phyloP scores from a whole-genome alignment of 2,888 invertebrate genomes.

The Zootermopsis nevadensis region DNA sequence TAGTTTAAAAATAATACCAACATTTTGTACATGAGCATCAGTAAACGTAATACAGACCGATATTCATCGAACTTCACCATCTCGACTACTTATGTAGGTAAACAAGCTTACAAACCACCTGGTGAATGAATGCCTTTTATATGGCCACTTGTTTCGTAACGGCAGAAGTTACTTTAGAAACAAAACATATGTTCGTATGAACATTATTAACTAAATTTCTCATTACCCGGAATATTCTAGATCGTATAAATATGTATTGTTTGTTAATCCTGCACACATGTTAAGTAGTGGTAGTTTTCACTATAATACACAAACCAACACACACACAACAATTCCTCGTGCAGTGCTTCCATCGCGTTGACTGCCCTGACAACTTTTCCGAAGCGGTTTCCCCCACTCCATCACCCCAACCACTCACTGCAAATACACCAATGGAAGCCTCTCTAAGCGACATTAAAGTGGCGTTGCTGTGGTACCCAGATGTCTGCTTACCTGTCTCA shows the following conservation, averaged over 20 bases:
- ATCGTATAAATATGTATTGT: neutral
- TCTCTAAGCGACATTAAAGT: neutral
- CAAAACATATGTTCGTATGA: neutral
- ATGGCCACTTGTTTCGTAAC: constrained; percentile 17
- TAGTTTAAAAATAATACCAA: no score
- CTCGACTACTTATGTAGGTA: no score
- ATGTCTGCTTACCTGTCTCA: constrained; percentile 20
- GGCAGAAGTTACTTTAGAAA: neutral
- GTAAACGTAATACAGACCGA: no score
- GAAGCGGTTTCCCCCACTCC: constrained; percentile 34
- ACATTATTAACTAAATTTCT: neutral
- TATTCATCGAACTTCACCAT: no score
- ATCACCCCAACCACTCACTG: neutral
- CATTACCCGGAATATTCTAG: neutral
- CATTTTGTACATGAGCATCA: no score
- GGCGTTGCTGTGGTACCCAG: neutral
- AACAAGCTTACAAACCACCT: neutral
- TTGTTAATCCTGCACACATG: neutral
- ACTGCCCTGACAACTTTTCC: constrained; percentile 32
- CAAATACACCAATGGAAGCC: neutral
- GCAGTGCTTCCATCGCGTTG: constrained; percentile 5
- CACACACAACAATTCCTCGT: neutral
- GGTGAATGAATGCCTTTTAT: neutral
- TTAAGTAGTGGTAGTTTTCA: constrained; percentile 5
- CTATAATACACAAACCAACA: neutral